phyloP scores from a whole-genome alignment of 2,888 invertebrate species.

The Lymantria monacha region DNA sequence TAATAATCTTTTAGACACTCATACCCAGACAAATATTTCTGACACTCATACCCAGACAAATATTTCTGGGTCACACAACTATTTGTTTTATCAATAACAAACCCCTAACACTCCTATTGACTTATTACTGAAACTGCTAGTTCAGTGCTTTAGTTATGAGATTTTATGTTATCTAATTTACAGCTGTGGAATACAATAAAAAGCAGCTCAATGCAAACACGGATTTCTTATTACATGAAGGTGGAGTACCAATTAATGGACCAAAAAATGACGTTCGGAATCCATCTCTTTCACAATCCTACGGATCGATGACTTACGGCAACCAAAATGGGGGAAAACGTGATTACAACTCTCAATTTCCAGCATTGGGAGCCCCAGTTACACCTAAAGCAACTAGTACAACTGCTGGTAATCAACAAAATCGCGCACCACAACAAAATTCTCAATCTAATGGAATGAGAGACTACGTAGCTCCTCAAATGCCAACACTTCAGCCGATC shows the following conservation, averaged over 20 bases:
- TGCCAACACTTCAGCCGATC: conserved; percentile 33
- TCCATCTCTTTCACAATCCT: conserved; percentile 12
- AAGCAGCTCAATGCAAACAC: conserved; percentile 53
- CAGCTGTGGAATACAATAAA: conserved; percentile 52
- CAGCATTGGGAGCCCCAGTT: conserved; percentile 24
- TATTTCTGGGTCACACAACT: no score
- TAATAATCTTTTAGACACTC: no score
- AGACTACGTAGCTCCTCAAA: conserved; percentile 58
- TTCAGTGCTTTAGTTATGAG: no score
- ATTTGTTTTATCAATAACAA: no score
- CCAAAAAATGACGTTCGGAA: conserved; percentile 44
- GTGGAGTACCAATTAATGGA: conserved; percentile 37
- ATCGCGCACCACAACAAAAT: conserved; percentile 17
- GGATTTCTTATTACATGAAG: conserved; percentile 70
- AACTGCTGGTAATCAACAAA: conserved; percentile 4
- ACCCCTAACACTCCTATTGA: no score
- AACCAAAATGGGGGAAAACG: conserved; percentile 21
- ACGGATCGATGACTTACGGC: conserved; percentile 12
- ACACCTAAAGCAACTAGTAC: conserved; percentile 19
- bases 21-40: no score
- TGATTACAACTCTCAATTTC: conserved; percentile 36
- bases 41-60: no score
- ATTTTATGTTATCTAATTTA: not conserved
- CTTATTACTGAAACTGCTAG: no score
- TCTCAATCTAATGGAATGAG: conserved; percentile 39